phyloP scores from a whole-genome alignment of 1,140 invertebrate species.

The Xylocopa sonorina region DNA sequence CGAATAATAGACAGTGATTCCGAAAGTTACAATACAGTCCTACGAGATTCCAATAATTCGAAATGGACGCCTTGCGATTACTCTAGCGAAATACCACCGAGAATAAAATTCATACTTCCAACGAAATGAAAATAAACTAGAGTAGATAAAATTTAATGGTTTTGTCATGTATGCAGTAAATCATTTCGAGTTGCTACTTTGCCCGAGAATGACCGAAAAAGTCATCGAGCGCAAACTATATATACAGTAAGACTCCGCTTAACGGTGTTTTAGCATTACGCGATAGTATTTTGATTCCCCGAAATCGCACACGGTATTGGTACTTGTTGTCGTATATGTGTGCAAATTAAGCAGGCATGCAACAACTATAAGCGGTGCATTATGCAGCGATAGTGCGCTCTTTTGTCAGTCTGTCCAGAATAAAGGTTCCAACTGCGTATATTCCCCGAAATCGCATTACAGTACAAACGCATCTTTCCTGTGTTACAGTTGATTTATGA shows the following conservation, averaged over 20 bases:
- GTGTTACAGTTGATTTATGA: slow-evolving; percentile 27
- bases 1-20: no score
- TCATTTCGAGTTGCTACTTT: no score
- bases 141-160: no score
- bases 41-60: no score
- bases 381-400: slow-evolving; percentile 23
- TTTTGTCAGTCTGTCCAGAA: slow-evolving; percentile 31
- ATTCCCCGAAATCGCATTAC: slow-evolving; percentile 17
- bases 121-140: no score
- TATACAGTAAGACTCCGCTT: slow-evolving; percentile 30
- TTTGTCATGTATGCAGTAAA: no score
- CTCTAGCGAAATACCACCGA: no score
- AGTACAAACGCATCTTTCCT: slow-evolving; percentile 28
- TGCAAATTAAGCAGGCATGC: slow-evolving; percentile 26
- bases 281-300: slow-evolving; percentile 21
- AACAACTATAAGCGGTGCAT: slow-evolving; percentile 18
- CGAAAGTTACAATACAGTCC: no score
- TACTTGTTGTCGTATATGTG: slow-evolving; percentile 23
- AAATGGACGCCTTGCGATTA: no score
- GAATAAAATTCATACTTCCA: no score
- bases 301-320: slow-evolving; percentile 21
- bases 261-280: slow-evolving; percentile 27
- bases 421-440: slow-evolving; percentile 36
- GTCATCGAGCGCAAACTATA: no score
- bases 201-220: no score